A percentile compares a stretch with the other conserved stretches of the same genome.
Evolutionary conservation across 2,797 vertebrate genomes (phyloP).

Genomic region (Enteromius paludinosus): DNA sequence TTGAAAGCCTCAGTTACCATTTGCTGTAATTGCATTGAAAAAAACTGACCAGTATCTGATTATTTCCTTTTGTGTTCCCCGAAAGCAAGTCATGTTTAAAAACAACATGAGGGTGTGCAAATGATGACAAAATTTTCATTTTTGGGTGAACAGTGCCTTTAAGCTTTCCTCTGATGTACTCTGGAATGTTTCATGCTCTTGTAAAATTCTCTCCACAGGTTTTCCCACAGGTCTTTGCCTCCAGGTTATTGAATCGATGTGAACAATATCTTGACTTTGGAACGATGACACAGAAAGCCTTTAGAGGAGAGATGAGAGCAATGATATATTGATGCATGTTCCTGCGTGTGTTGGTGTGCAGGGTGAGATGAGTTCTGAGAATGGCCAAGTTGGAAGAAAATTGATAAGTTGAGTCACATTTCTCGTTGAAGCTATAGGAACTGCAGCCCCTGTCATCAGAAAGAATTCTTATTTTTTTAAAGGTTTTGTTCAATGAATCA

Average conservation of each 20-base stretch:
- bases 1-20: slow-evolving; percentile 23
- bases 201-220: slow-evolving; percentile 18
- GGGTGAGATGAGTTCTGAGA: background rate
- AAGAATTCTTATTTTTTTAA: background rate
- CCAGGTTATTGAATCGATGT: slow-evolving; percentile 62
- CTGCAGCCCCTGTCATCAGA: background rate
- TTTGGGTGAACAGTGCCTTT: slow-evolving; percentile 16
- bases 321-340: slow-evolving; percentile 44
- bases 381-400: slow-evolving; percentile 22
- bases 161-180: slow-evolving; percentile 11
- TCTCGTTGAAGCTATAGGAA: background rate
- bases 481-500: slow-evolving; percentile 1
- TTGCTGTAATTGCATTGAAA: background rate
- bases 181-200: slow-evolving; percentile 24
- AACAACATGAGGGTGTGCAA: slow-evolving; percentile 1
- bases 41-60: background rate
- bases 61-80: background rate
- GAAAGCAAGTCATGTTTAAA: background rate
- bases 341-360: slow-evolving; percentile 17
- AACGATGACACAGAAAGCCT: slow-evolving; percentile 9
- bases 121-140: background rate
- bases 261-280: slow-evolving; percentile 43
- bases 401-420: slow-evolving; percentile 16
- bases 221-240: slow-evolving; percentile 45
- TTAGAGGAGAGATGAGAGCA: slow-evolving; percentile 33